Base-by-base conservation (phyloP, 2,888 invertebrate species). In the Altica lythri region DNA sequence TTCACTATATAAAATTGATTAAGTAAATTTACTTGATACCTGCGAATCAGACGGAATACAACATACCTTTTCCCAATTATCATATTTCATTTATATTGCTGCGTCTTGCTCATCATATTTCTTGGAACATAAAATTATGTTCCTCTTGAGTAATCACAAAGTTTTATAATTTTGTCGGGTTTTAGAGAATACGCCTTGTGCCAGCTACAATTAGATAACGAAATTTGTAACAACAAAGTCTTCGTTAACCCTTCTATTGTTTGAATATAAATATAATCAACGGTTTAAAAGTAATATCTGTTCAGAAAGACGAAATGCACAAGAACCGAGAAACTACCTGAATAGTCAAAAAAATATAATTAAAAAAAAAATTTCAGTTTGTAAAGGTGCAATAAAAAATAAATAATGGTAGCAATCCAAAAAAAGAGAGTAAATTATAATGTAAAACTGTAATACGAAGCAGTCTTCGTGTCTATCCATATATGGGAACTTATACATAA, bases 241-340 rank as follows among this genome's bases (percentile, higher is more conserved):
- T 43, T 43, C 50, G 40, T 50, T 50, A 35, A 50, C 50, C 34
- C 34, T 18, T 19, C 42, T 34, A 50, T 43, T 50, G 50, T 50
- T 4, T n/a, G 16, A 25, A 27, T 22, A 50, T 50, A 35, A 50
- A 50, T 29, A 9, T 50, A 50, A 43, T 50, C 27, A 50, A 43
- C 19, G 8, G n/a, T 42, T 9, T n/a, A 6, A 30, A 45, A 32
- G 18, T 45, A 32, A 22, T 19, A 49, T 38, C 13, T 16, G 35
- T 34, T 10, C 34, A 25, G 42, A 25, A 27, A 42, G 4, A 5
- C 22, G 14, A 16, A 25, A 42, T 42, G 16, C 22, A 25, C n/a
- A n/a, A n/a, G n/a, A n/a, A n/a, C n/a, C n/a, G n/a, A n/a, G n/a
- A n/a, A n/a, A n/a, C n/a, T n/a, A n/a, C n/a, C n/a, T n/a, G n/a